phyloP scores from a whole-genome alignment of 2,797 vertebrate species.

The Myotis myotis region DNA sequence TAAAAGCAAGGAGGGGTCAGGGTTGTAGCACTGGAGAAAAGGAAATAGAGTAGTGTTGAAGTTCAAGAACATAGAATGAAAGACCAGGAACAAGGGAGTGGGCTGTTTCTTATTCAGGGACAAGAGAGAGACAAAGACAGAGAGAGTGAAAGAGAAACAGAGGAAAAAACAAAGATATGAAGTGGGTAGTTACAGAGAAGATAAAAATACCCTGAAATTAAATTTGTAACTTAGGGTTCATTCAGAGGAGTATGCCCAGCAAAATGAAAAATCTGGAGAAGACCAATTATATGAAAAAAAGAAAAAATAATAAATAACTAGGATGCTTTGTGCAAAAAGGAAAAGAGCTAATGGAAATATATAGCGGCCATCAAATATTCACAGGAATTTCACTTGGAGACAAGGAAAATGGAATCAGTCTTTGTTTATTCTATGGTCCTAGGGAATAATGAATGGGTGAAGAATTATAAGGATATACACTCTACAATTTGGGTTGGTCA shows the following conservation, averaged over 20 bases:
- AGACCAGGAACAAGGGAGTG: neutral
- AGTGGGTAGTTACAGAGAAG: neutral
- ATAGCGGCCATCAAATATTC: neutral
- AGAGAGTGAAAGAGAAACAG: neutral
- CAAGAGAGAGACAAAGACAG: neutral
- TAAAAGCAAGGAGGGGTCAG: neutral
- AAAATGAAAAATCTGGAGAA: neutral
- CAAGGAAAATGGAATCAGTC: neutral
- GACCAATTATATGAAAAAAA: neutral
- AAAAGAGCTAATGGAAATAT: neutral
- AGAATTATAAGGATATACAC: accelerated
- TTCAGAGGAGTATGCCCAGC: no score
- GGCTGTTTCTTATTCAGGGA: neutral
- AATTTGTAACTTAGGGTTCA: neutral
- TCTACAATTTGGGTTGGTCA: neutral
- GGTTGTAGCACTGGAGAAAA: neutral
- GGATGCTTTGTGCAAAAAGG: neutral
- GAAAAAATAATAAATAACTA: neutral
- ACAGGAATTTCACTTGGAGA: neutral
- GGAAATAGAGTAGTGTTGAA: neutral
- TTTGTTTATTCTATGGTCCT: neutral
- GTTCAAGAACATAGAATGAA: neutral
- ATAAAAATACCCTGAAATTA: neutral
- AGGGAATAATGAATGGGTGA: neutral
- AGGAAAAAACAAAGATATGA: neutral